phyloP scores from a whole-genome alignment of 1,140 invertebrate genomes.

The Ceratoteleas bidentatus region DNA sequence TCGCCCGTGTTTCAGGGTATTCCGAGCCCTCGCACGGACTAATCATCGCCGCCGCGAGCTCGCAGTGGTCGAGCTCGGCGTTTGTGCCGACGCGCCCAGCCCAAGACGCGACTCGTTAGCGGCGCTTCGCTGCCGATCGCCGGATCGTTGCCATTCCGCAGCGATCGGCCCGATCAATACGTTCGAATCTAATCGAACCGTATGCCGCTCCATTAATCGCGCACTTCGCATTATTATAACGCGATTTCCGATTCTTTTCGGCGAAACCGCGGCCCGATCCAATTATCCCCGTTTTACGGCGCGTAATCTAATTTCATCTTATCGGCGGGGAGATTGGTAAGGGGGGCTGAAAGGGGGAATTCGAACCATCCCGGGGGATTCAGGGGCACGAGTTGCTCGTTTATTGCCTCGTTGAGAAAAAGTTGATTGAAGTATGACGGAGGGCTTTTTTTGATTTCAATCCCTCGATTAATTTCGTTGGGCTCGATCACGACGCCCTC shows the following conservation, averaged over 20 bases:
- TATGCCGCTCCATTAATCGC: slow-evolving; percentile 13
- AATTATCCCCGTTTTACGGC: slow-evolving; percentile 19
- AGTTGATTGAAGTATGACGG: background rate
- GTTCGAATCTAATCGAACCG: slow-evolving; percentile 10
- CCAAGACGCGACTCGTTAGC: slow-evolving; percentile 30
- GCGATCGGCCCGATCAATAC: slow-evolving; percentile 24
- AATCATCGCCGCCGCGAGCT: slow-evolving; percentile 40
- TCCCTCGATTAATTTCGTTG: background rate
- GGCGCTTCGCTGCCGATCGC: slow-evolving; percentile 5
- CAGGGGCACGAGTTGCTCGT: no score
- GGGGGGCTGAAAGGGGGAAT: background rate
- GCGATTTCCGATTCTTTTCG: slow-evolving; percentile 15
- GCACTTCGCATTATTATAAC: slow-evolving; percentile 19
- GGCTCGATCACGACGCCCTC: background rate
- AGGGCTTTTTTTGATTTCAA: background rate
- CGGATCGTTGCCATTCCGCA: background rate
- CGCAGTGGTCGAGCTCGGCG: slow-evolving; percentile 42
- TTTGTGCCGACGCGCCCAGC: slow-evolving; percentile 22
- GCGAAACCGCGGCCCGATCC: background rate
- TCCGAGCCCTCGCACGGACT: slow-evolving; percentile 23
- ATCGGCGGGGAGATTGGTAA: background rate
- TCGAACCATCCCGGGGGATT: background rate
- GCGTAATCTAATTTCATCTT: background rate
- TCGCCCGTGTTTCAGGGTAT: slow-evolving; percentile 14
- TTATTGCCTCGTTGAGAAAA: background rate